Evolutionary conservation across 2,797 vertebrate genomes (phyloP).

Genomic region (Anguilla megastoma): DNA sequence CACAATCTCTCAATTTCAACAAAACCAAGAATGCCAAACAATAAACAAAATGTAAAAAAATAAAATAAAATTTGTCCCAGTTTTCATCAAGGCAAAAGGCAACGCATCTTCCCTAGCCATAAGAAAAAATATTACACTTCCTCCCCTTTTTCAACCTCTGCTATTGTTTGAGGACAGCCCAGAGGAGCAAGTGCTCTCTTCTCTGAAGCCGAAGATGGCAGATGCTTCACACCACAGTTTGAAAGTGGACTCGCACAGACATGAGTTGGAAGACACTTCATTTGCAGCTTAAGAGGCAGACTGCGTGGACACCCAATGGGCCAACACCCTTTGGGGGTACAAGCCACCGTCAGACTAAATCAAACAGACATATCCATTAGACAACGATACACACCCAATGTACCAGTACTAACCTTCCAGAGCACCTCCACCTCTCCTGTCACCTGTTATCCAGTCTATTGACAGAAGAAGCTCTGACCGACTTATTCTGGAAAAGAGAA

Average conservation of each 20-base stretch:
- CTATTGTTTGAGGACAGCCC: too few relatives aligned
- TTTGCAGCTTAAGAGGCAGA: not conserved
- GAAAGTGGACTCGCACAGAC: not conserved
- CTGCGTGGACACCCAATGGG: not conserved
- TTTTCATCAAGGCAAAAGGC: too few relatives aligned
- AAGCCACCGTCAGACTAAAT: not conserved
- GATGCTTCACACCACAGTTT: not conserved
- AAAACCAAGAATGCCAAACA: not conserved
- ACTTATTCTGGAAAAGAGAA: conserved; percentile 66
- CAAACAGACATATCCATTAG: not conserved
- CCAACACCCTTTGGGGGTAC: too few relatives aligned
- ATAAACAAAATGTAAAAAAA: too few relatives aligned
- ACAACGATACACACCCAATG: not conserved
- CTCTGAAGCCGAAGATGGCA: too few relatives aligned
- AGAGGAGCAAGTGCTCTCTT: too few relatives aligned
- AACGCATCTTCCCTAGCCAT: too few relatives aligned
- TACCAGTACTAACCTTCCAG: conserved; percentile 52
- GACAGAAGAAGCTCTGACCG: conserved; percentile 60
- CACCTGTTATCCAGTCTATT: conserved; percentile 62
- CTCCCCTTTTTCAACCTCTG: too few relatives aligned
- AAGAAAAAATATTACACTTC: too few relatives aligned
- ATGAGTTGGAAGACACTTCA: not conserved
- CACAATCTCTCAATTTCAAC: not conserved
- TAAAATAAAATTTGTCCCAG: too few relatives aligned
- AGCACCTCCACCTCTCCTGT: conserved; percentile 45